A percentile compares a stretch with the other conserved stretches of the same genome.
These are phyloP conservation scores for Calyptommatus sinebrachiatus DNA, from an alignment of 2,113 vertebrate species.

Conservation along the genomic window DNA sequence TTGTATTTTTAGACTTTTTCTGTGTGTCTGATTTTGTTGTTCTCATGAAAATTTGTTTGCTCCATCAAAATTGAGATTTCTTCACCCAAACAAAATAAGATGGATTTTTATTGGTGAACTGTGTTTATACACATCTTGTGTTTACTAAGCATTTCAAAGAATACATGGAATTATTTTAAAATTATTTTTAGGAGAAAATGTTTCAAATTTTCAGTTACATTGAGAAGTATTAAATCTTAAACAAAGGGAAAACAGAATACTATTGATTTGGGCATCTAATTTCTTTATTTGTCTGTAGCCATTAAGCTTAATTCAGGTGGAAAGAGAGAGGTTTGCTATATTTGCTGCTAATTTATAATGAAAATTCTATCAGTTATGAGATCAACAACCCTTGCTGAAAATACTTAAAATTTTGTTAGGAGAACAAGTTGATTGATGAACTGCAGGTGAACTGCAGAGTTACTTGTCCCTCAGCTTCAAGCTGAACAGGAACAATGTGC, in stretches of 20 bases:
- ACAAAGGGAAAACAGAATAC: neutral
- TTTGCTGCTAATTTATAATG: constrained; percentile 7
- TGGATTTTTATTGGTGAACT: neutral
- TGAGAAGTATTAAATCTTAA: neutral
- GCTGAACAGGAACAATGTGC: constrained; percentile 56
- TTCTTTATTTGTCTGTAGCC: neutral
- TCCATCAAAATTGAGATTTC: neutral
- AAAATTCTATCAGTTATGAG: constrained; percentile 65
- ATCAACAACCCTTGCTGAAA: constrained; percentile 59
- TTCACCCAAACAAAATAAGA: neutral
- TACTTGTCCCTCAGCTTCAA: constrained; percentile 47
- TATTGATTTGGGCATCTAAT: neutral
- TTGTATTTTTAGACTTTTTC: no score
- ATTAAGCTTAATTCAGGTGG: neutral
- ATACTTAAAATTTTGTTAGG: constrained; percentile 58
- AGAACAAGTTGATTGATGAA: constrained; percentile 61
- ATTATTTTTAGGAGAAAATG: constrained; percentile 9
- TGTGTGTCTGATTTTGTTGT: neutral
- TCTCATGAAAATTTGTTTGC: neutral
- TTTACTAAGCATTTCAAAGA: neutral
- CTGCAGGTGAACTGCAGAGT: constrained; percentile 57
- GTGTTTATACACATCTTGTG: neutral
- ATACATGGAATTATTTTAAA: neutral
- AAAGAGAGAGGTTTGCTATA: neutral
- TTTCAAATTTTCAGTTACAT: neutral